phyloP scores from a whole-genome alignment of 1,140 invertebrate genomes.

The Meloidogyne exigua region DNA sequence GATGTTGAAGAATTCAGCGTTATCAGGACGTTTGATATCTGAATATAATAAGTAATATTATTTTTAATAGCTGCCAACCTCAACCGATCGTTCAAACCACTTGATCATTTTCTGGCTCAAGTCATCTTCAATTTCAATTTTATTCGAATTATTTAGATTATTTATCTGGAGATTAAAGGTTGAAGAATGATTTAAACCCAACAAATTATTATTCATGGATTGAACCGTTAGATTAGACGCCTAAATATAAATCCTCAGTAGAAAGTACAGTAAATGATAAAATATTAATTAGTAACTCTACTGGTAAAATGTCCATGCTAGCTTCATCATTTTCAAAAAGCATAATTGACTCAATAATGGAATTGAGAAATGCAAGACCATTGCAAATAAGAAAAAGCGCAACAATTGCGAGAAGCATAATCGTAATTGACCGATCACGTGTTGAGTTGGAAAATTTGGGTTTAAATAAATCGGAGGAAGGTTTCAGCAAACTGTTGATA shows the following conservation, averaged over 20 bases:
- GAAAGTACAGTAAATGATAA: too few relatives aligned
- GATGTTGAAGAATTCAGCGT: constrained; percentile 60
- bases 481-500: constrained; percentile 35
- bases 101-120: constrained; percentile 28
- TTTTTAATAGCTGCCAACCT: constrained; percentile 10
- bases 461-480: constrained; percentile 53
- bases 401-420: constrained; percentile 63
- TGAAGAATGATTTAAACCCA: background rate
- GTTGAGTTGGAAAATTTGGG: constrained; percentile 54
- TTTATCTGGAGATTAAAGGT: background rate
- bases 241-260: background rate
- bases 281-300: too few relatives aligned
- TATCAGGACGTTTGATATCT: constrained; percentile 58
- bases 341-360: constrained; percentile 56
- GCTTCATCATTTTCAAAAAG: constrained; percentile 30
- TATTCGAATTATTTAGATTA: background rate
- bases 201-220: background rate
- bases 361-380: constrained; percentile 61
- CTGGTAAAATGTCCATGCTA: background rate
- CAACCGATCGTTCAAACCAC: constrained; percentile 35
- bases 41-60: background rate
- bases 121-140: constrained; percentile 5
- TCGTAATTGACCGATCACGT: constrained; percentile 54
- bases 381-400: constrained; percentile 61
- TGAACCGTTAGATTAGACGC: constrained; percentile 6